A percentile compares a stretch with the other conserved stretches of the same genome.
These are phyloP conservation scores for Hypotaenidia okinawae DNA, from an alignment of 2,797 vertebrate species.

Conservation along the genomic window DNA sequence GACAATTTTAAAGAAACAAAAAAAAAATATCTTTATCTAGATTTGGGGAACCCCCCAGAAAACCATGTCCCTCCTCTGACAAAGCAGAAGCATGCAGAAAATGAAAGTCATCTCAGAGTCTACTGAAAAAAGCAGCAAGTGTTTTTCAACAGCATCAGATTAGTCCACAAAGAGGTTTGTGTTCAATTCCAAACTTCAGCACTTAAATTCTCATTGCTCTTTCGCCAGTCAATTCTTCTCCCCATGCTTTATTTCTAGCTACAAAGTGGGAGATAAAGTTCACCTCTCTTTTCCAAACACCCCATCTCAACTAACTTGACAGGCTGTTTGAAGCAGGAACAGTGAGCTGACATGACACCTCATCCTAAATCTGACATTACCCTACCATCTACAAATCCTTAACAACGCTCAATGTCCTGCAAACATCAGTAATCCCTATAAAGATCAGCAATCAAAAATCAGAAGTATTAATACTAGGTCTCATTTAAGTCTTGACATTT, in stretches of 20 bases:
- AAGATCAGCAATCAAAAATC: background rate
- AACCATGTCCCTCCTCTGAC: background rate
- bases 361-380: background rate
- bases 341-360: background rate
- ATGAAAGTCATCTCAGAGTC: background rate
- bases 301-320: background rate
- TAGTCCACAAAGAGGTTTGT: background rate
- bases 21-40: background rate
- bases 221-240: background rate
- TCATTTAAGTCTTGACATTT: background rate
- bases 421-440: background rate
- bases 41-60: background rate
- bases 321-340: background rate
- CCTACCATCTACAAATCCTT: background rate
- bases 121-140: background rate
- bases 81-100: background rate
- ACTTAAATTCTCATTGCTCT: background rate
- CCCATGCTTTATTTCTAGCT: fast-evolving
- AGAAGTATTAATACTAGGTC: background rate
- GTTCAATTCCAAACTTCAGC: background rate
- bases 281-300: background rate
- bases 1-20: background rate
- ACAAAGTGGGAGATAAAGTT: background rate
- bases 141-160: background rate
- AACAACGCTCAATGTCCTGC: background rate